Conservation (phyloP, 2,797 vertebrate genomes). For the Synanceia verrucosa region DNA sequence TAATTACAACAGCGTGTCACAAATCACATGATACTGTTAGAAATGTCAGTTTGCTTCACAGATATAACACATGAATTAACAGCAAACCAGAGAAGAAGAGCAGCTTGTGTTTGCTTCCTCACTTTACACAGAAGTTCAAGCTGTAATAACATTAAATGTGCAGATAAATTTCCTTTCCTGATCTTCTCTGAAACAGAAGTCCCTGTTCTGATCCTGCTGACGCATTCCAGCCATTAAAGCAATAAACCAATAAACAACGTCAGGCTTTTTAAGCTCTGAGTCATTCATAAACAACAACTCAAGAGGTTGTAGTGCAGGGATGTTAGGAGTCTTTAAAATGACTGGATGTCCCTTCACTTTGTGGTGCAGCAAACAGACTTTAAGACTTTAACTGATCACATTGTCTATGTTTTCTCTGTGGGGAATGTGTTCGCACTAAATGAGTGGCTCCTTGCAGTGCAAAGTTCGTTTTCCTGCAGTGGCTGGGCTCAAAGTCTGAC, state of each 20-base stretch:
- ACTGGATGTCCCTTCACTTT: background rate
- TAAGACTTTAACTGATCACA: background rate
- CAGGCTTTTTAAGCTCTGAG: background rate
- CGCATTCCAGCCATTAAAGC: background rate
- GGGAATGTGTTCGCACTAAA: background rate
- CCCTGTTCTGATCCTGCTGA: background rate
- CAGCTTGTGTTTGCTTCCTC: background rate
- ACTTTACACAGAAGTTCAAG: background rate
- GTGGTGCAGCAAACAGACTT: background rate
- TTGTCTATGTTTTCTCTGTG: background rate
- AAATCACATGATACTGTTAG: background rate
- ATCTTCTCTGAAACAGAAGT: too few species aligned
- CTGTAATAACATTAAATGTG: background rate
- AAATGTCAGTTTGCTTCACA: background rate
- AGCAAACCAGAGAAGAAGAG: background rate
- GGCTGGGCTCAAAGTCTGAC: conserved; percentile 32
- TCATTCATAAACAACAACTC: background rate
- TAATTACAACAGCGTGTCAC: background rate
- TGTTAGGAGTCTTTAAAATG: background rate
- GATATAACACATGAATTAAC: background rate
- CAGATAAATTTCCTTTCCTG: too few species aligned
- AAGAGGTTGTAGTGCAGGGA: background rate
- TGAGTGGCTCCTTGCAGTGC: background rate
- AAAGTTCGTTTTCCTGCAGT: conserved; percentile 38
- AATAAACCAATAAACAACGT: background rate